These are phyloP conservation scores for Colostygia pectinataria DNA, from an alignment of 2,888 invertebrate genomes.

Conservation along the genomic window DNA sequence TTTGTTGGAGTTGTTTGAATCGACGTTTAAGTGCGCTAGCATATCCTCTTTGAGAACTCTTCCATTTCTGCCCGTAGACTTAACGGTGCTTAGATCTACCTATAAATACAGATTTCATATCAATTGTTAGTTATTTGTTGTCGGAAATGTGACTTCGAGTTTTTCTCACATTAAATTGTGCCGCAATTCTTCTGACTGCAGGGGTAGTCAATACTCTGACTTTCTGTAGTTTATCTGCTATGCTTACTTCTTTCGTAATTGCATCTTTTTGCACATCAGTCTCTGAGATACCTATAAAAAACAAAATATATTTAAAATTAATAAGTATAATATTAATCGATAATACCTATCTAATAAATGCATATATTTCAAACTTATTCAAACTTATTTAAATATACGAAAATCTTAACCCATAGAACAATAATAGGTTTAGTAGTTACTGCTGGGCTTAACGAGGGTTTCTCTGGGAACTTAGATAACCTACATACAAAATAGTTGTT, in stretches of 20 bases:
- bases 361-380: too few species aligned
- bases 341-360: too few species aligned
- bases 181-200: slow-evolving; percentile 96
- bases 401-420: too few species aligned
- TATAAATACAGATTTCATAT: slow-evolving; percentile 47
- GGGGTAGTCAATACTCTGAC: slow-evolving; percentile 91
- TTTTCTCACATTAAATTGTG: slow-evolving; percentile 89
- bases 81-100: slow-evolving; percentile 87
- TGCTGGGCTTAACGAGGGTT: too few species aligned
- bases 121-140: too few species aligned
- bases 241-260: slow-evolving; percentile 33
- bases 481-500: too few species aligned
- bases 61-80: slow-evolving; percentile 93
- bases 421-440: too few species aligned
- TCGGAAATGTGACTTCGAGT: too few species aligned
- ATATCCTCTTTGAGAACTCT: slow-evolving; percentile 98
- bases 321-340: too few species aligned
- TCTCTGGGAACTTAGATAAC: too few species aligned
- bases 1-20: slow-evolving; percentile 78
- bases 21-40: slow-evolving; percentile 85
- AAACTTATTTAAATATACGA: too few species aligned
- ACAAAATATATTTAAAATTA: not conserved
- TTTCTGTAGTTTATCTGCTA: slow-evolving; percentile 43
- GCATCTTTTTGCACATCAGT: slow-evolving; percentile 35
- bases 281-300: slow-evolving; percentile 46